Conservation (phyloP, 2,888 invertebrate genomes). For the Balanococcus diminutus region DNA sequence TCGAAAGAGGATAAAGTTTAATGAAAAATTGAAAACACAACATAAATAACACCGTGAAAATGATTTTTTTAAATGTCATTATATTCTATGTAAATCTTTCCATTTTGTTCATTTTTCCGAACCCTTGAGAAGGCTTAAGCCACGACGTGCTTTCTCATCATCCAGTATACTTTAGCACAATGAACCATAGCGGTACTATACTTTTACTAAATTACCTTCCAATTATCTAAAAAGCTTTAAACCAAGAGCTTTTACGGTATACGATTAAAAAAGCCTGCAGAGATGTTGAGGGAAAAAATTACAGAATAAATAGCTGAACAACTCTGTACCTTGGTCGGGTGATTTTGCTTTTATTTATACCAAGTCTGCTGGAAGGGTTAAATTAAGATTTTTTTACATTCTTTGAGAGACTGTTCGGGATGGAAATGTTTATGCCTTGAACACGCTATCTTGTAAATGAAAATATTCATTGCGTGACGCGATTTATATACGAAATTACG, state of each 20-base stretch:
- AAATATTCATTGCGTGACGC: background rate
- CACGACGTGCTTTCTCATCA: background rate
- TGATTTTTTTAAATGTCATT: conserved; percentile 6
- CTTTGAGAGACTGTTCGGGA: conserved; percentile 23
- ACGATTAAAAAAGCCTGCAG: conserved; percentile 8
- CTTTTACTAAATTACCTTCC: conserved; percentile 15
- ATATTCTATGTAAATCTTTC: background rate
- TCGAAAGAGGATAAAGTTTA: background rate
- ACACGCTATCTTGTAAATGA: background rate
- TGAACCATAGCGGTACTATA: background rate
- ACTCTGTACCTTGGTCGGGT: background rate
- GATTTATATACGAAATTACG: background rate
- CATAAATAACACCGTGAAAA: background rate
- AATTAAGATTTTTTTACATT: background rate
- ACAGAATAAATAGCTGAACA: background rate
- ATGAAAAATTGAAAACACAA: background rate
- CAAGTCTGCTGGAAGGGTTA: background rate
- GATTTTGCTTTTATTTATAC: background rate
- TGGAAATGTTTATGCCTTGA: background rate
- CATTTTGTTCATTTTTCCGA: conserved; percentile 17
- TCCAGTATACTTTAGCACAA: background rate
- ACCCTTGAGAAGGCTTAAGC: conserved; percentile 1
- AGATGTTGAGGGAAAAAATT: background rate
- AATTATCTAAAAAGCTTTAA: conserved; percentile 17
- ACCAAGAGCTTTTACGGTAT: background rate